Base-by-base conservation (phyloP, 2,888 invertebrate genomes). In the Amiota mariae region DNA sequence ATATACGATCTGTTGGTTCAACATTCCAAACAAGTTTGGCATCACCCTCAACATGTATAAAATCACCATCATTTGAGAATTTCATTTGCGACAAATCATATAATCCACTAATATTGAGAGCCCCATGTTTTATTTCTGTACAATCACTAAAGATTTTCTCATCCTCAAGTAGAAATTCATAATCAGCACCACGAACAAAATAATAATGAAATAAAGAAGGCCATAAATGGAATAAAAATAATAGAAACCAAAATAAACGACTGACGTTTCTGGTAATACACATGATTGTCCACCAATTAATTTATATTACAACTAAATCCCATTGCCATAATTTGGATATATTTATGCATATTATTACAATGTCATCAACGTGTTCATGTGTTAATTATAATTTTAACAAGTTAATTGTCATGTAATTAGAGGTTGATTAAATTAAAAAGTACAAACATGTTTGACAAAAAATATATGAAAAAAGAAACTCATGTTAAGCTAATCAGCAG, bases 101-200 rank as follows among this genome's bases (percentile, higher is more conserved):
- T 0, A 77, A 13, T 0, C 78, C 74, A 0, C 8, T 1, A 0
- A 75, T 0, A 13, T 71, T 70, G 0, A 20, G 2, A 0, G 77
- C 8, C 1, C 75, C 82, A 0, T 76, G 75, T 2, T 73, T 76
- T 0, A 36, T 13, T 0, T 85, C 76, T 0, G 15, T 70, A 72
- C 82, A 82, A 2, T 68, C 36, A 24, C 66, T 54, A 12, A 85
- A 81, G 15, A 82, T 18, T 1, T 79, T 75, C 6, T 78, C 75
- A 78, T 85, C 79, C 49, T 78, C 84, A 8, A 83, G 8, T 24
- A 77, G 1, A 46, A 82, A 47, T 61, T 76, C 75, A 63, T 78
- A 82, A 49, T 81, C 72, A 1, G 51, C 15, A 0, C 63, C 59
- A 1, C 47, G n/a, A 11, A 72, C 72, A 36, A 36, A 36, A 36